phyloP scores from a whole-genome alignment of 2,797 vertebrate genomes.

The Oophaga sylvatica region DNA sequence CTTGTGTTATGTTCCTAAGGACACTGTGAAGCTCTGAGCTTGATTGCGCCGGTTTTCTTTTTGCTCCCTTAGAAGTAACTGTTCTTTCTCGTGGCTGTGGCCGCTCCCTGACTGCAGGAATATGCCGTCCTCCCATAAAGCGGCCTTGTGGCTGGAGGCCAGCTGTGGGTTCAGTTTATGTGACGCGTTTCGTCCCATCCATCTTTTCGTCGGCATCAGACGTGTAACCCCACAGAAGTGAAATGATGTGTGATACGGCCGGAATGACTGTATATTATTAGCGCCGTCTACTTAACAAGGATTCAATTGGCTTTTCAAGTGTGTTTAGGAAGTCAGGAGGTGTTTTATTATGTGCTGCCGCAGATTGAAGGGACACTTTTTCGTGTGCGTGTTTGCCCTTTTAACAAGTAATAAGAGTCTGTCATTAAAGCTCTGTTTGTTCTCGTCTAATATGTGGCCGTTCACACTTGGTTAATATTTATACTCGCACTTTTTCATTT shows the following conservation, averaged over 20 bases:
- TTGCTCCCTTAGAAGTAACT: background rate
- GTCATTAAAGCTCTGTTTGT: conserved; percentile 42
- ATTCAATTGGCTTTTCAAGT: conserved; percentile 46
- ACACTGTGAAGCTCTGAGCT: too few relatives aligned
- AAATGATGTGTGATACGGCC: conserved; percentile 57
- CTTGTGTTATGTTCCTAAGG: too few relatives aligned
- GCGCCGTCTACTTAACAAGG: conserved; percentile 44
- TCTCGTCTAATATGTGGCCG: conserved; percentile 26
- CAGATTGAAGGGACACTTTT: conserved; percentile 15
- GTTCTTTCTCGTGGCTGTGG: background rate
- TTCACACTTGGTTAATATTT: conserved; percentile 49
- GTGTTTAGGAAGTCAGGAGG: conserved; percentile 47
- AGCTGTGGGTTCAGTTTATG: conserved; percentile 6
- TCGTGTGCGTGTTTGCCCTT: conserved; percentile 9
- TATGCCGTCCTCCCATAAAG: conserved; percentile 17
- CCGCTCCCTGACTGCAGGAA: background rate
- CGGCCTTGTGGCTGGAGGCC: conserved; percentile 4
- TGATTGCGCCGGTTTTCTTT: background rate
- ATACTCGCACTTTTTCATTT: conserved; percentile 11
- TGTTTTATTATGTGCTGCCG: conserved; percentile 47
- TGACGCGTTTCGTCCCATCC: conserved; percentile 21
- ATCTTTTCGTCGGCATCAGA: conserved; percentile 23
- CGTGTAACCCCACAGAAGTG: conserved; percentile 37
- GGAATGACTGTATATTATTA: conserved; percentile 58
- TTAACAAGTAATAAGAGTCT: conserved; percentile 50